Base-by-base conservation (phyloP, 1,140 invertebrate species). In the Saccostrea cuccullata region DNA sequence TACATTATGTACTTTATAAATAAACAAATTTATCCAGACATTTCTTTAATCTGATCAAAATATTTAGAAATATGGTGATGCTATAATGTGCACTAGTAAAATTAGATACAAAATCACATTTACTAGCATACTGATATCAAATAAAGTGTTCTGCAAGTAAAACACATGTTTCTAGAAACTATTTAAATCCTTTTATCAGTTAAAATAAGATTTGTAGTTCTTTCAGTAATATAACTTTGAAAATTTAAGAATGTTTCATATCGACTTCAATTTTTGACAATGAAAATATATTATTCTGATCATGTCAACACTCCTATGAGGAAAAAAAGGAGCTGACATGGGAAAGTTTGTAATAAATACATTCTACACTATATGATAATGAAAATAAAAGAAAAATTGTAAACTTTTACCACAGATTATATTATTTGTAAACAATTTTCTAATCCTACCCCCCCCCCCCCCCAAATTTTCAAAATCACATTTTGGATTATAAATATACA, bases 21-120 rank as follows among this genome's bases (percentile, higher is more conserved):
- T 83, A 15, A 83, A 40, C 82, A 55, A 17, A 83, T 47, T 83
- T 83, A 83, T 83, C 15, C 82, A 20, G 17, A 83, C 40, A 17
- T 83, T 83, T 83, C 47, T 55, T 83, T 23, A 47, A 77, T 83
- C 55, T 83, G 40, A 83, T 36, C 17, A 83, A 83, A 55, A 55
- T 83, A 83, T 82, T 23, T 13, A 20, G 30, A 40, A 23, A 30
- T 82, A 36, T 82, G 60, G 30, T 82, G 26, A 83, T 56, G 55
- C 40, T 40, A 83, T n/a, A 20, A n/a, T 47, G n/a, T 0, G 17
- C 17, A 83, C n/a, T 83, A 23, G 55, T 83, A n/a, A 20, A 55
- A 13, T 26, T 83, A 5, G 15, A 83, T 55, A 83, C 23, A 83
- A 26, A 30, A 5, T 47, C 17, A 5, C 20, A 55, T 82, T 82